phyloP scores from a whole-genome alignment of 1,140 invertebrate genomes.

The Ostrea edulis region DNA sequence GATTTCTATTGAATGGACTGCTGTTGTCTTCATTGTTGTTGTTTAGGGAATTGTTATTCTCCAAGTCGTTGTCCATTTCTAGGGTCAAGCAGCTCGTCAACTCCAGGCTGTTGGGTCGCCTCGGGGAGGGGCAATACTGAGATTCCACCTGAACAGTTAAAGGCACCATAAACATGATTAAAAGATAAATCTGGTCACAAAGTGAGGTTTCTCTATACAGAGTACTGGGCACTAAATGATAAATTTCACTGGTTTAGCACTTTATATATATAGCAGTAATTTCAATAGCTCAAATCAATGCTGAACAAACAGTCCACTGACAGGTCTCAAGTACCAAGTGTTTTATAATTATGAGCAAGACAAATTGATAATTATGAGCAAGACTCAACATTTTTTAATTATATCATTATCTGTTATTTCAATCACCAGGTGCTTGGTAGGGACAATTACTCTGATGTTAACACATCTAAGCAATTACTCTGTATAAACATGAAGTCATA shows the following conservation, averaged over 20 bases:
- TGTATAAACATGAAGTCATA: not conserved
- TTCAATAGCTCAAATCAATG: constrained; percentile 6
- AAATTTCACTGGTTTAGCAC: not conserved
- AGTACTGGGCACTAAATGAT: not conserved
- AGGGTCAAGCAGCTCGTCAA: constrained; percentile 70
- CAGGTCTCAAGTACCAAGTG: not conserved
- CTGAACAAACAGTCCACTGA: not conserved
- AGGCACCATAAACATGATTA: not conserved
- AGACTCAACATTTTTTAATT: not conserved
- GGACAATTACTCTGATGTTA: not conserved
- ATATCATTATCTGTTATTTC: not conserved
- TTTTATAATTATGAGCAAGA: not conserved
- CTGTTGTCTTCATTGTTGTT: constrained; percentile 54
- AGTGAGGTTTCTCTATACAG: not conserved
- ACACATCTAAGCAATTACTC: not conserved
- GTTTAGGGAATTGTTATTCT: constrained; percentile 61
- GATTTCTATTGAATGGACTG: constrained; percentile 50
- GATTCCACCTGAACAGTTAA: constrained; percentile 66
- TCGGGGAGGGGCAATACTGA: constrained; percentile 63
- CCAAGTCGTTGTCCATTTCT: constrained; percentile 70
- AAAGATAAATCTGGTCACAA: not conserved
- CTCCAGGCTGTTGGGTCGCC: constrained; percentile 70
- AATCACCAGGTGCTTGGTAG: not conserved
- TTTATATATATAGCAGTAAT: not conserved
- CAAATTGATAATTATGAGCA: too few relatives aligned